Percentiles rank a stretch among this genome's conserved stretches.
These are phyloP conservation scores for Archaeoteleia sp. DNA, from an alignment of 2,888 invertebrate genomes.

Conservation along the genomic window DNA sequence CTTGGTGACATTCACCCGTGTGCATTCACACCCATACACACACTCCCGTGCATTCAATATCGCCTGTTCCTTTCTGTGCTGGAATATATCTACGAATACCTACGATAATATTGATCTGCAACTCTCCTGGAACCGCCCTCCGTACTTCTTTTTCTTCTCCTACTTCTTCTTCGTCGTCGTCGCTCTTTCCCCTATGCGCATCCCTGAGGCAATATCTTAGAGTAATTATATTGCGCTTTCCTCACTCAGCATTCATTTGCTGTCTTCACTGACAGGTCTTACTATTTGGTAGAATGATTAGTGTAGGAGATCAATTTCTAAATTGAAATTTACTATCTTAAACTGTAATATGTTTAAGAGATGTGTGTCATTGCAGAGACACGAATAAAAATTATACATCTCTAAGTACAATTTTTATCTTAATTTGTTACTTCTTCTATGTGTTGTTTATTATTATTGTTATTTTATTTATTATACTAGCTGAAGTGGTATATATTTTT, in stretches of 20 bases:
- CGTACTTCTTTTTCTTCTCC: conserved; percentile 34
- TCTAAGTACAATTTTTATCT: no score
- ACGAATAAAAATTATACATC: no score
- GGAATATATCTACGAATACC: conserved; percentile 58
- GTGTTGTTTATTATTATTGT: no score
- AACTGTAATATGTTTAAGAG: no score
- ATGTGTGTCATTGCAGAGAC: no score
- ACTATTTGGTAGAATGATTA: conserved; percentile 12
- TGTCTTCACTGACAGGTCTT: conserved; percentile 11
- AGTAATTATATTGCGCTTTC: conserved; percentile 60
- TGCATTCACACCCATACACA: conserved; percentile 51
- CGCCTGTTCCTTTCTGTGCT: conserved; percentile 45
- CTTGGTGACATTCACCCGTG: conserved; percentile 52
- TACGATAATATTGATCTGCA: conserved; percentile 60
- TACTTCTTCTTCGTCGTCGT: conserved; percentile 20
- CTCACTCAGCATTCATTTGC: conserved; percentile 51
- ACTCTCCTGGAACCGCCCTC: conserved; percentile 53
- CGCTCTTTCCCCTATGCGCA: conserved; percentile 21
- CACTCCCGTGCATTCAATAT: conserved; percentile 55
- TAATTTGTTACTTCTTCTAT: no score
- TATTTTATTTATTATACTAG: no score
- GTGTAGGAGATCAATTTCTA: no score
- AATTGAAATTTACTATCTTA: no score
- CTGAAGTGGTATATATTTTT: no score
- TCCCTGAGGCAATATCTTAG: conserved; percentile 54